Evolutionary conservation across 1,140 invertebrate genomes (phyloP), one percentile per base, ranked within the genome.

Genomic region (Andricus grossulariae): DNA sequence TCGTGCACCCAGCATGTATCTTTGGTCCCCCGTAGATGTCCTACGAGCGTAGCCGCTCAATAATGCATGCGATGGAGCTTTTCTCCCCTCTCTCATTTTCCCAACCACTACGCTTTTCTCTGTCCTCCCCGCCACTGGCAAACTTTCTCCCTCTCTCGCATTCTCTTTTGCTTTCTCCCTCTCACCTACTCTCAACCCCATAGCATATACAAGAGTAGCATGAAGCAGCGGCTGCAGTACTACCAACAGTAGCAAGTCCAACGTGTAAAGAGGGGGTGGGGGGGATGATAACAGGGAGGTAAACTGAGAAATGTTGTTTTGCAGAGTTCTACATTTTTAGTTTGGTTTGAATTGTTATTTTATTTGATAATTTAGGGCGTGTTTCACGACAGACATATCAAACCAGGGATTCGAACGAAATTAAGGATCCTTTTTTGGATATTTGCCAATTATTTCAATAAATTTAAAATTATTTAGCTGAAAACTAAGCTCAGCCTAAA

Each of bases 1-100:
- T 84, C 80, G 81, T 70, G 15, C 75, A 71, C 45, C 71, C 76
- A 60, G 77, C 71, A 39, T 77, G 72, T 80, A 81, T 78, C 80
- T 80, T 83, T 75, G 52, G 51, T 16, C 76, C 52, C 77, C 74
- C 19, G 19, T 55, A 71, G 45, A 60, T 80, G 55, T 71, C 39
- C 72, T 66, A 75, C 39, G 66, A 66, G 72, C 76, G 80, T 82
- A 66, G 16, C 32, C 60, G 60, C 25, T 66, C 60, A 66, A 66
- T 66, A 78, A 81, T 78, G 79, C 79, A 80, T 80, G 80, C 76
- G 71, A 78, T 72, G 76, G 57, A 73, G 71, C 18, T 50, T 39
- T 50, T 66, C 57, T 45, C 57, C 49, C 16, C 39, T 49, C 15
- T 25, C 25, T 70, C 57, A 32, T 15, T 50, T 45, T 57, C 19